A percentile compares a stretch with the other conserved stretches of the same genome.
These are phyloP conservation scores for Drosophila nasuta DNA, from an alignment of 1,140 invertebrate genomes.

Conservation along the genomic window DNA sequence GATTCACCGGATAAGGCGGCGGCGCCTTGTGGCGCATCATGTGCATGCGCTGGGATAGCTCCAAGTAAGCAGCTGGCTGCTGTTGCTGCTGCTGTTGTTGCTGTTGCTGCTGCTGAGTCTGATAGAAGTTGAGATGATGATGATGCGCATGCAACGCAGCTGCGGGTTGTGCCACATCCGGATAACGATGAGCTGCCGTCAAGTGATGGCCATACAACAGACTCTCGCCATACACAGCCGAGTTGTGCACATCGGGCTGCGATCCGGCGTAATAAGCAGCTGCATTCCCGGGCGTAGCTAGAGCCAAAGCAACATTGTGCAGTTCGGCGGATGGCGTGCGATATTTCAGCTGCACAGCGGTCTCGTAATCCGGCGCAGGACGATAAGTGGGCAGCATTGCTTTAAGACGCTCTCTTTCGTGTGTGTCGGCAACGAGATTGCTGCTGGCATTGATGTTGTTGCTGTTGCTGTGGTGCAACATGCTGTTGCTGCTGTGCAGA, in stretches of 20 bases:
- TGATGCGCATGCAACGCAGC: constrained; percentile 69
- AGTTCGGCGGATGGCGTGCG: constrained; percentile 85
- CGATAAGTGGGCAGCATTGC: constrained; percentile 95
- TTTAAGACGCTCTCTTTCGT: constrained; percentile 84
- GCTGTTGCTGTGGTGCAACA: constrained; percentile 61
- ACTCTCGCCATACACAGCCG: constrained; percentile 65
- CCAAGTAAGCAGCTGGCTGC: constrained; percentile 67
- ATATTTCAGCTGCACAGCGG: constrained; percentile 94
- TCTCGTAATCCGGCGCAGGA: constrained; percentile 97
- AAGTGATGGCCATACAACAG: constrained; percentile 67
- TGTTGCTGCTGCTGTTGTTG: constrained; percentile 54
- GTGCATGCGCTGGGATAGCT: constrained; percentile 85
- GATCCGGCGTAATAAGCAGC: constrained; percentile 74
- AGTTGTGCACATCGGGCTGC: constrained; percentile 80
- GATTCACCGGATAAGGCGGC: constrained; percentile 91
- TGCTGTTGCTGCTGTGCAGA: constrained; percentile 73
- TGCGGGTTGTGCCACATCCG: constrained; percentile 88
- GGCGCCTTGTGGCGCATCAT: constrained; percentile 92
- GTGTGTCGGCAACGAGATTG: constrained; percentile 42
- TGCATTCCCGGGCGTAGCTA: constrained; percentile 56
- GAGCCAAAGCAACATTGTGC: constrained; percentile 69
- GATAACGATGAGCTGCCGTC: constrained; percentile 82
- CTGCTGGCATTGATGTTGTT: constrained; percentile 50
- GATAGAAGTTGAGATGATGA: constrained; percentile 74
- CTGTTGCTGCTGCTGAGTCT: constrained; percentile 66